Evolutionary conservation across 2,797 vertebrate genomes (phyloP), one percentile per base, ranked within the genome.

Genomic region (Columba guinea): DNA sequence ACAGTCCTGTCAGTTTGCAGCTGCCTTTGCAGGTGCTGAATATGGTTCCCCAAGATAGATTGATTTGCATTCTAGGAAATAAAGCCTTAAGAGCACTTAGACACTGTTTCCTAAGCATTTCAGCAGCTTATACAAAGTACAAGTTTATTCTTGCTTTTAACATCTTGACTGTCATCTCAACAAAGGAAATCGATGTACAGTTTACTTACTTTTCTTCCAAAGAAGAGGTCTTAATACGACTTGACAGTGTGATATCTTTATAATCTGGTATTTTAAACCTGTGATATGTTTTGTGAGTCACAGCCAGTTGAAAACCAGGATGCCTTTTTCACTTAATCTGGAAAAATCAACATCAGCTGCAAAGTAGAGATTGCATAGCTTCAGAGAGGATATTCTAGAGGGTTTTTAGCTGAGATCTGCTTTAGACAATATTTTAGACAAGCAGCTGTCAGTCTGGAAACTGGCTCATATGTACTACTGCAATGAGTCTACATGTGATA

Each of bases 1-100:
- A 48, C 46, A 77, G 85, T 95, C 53, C 70, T 92, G 85, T 63
- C 93, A 49, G 63, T 96, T 90, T 68, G 71, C 75, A 85, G 70
- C 53, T 93, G 84, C 58, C 32, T 93, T 77, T 88, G 39, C 62
- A 91, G 64, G 67, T 74, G 76, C 48, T 81, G 69, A 84, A 80
- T 68, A 44, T 49, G 62, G 27, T 78, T 95, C 51, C 68, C 59
- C 41, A 84, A 88, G 59, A 83, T 2, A 79, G 41, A 94, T 69
- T 89, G 0, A 6, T 46, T 89, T 79, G 11, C 26, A 48, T 78
- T 34, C 34, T 88, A 67, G 39, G 44, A 89, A 90, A 81, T 82
- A 49, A 89, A 81, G 48, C 28, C 59, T 73, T 58, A 75, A 63
- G 26, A 84, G 46, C 7, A 52, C 5, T 64, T 51, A 65, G 7